phyloP scores from a whole-genome alignment of 1,140 invertebrate genomes.

The Heliconius eleuchia region DNA sequence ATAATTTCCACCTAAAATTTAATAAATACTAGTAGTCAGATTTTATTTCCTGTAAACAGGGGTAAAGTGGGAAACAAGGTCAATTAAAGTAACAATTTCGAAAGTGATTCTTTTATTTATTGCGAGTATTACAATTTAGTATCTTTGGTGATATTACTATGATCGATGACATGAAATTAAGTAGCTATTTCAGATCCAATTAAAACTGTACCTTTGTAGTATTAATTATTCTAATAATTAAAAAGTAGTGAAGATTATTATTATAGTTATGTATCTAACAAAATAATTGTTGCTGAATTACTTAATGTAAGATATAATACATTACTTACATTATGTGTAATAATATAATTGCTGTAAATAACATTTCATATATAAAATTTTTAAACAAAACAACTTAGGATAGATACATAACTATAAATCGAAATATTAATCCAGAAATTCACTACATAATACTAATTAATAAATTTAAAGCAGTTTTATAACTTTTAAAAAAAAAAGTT shows the following conservation, averaged over 20 bases:
- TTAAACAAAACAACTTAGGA: slow-evolving; percentile 15
- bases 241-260: slow-evolving; percentile 22
- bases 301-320: neutral
- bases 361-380: neutral
- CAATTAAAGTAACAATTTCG: slow-evolving; percentile 36
- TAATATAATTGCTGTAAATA: neutral
- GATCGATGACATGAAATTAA: slow-evolving; percentile 51
- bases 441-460: slow-evolving; percentile 16
- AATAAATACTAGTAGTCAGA: neutral
- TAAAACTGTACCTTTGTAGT: slow-evolving; percentile 29
- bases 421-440: slow-evolving; percentile 14
- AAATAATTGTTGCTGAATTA: neutral
- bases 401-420: slow-evolving; percentile 23
- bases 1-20: too few relatives aligned
- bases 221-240: slow-evolving; percentile 21
- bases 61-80: neutral
- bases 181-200: slow-evolving; percentile 56
- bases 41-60: neutral
- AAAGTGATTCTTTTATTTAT: slow-evolving; percentile 71
- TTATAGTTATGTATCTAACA: slow-evolving; percentile 20
- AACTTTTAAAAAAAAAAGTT: slow-evolving; percentile 15
- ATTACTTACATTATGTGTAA: neutral
- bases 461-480: slow-evolving; percentile 22
- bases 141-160: slow-evolving; percentile 73
- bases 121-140: slow-evolving; percentile 73